Conservation (phyloP, 2,797 vertebrate species). For the Lepus oiostolus region DNA sequence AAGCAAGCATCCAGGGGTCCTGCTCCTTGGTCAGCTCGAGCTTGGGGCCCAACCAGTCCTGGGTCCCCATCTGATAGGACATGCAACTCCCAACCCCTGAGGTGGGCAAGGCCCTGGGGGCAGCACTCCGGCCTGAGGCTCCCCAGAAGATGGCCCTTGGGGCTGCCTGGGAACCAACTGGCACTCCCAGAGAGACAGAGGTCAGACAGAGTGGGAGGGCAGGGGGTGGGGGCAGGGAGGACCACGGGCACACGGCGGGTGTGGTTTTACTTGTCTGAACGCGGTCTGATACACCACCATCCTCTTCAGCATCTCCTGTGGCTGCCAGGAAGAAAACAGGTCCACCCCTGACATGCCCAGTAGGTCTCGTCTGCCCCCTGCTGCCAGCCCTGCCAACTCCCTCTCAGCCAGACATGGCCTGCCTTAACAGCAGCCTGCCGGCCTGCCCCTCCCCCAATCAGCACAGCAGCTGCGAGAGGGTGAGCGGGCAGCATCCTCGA, state of each 20-base stretch:
- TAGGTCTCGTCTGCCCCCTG: conserved; percentile 74
- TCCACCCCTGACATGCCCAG: conserved; percentile 76
- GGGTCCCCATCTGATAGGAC: neutral
- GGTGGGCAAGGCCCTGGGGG: neutral
- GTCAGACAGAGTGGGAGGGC: conserved; percentile 69
- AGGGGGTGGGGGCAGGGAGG: neutral
- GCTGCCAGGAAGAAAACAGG: conserved; percentile 92
- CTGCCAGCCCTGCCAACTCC: conserved; percentile 21
- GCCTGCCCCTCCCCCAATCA: neutral
- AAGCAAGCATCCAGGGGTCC: neutral
- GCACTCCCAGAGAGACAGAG: neutral
- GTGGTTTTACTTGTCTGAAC: conserved; percentile 96
- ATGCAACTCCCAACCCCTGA: neutral
- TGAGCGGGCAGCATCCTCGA: neutral
- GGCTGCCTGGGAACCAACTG: neutral
- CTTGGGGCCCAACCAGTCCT: neutral
- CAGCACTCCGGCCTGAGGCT: neutral
- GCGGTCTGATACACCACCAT: conserved; percentile 99
- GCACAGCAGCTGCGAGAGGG: neutral
- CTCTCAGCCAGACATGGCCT: no score
- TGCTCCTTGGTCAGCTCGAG: neutral
- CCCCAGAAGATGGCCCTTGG: neutral
- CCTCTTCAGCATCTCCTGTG: conserved; percentile 98
- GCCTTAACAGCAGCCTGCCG: conserved; percentile 20
- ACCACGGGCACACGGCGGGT: neutral